phyloP scores from a whole-genome alignment of 2,888 invertebrate genomes.

The Xanthostigma xanthostigma region DNA sequence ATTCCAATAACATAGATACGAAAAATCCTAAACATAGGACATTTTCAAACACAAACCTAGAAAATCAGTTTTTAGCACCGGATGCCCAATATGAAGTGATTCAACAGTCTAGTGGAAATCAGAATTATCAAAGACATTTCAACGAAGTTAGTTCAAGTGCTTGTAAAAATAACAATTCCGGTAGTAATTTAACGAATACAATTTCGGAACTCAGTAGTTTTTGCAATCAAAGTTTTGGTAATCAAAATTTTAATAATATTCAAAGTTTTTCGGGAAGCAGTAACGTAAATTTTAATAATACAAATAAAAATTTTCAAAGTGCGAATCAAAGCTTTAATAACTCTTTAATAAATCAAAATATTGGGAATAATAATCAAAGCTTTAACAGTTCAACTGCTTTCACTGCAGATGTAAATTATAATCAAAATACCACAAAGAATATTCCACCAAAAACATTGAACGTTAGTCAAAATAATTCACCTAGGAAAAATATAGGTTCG shows the following conservation, averaged over 20 bases:
- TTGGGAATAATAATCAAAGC: constrained; percentile 1
- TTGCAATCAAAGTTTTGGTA: constrained; percentile 22
- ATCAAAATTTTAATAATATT: constrained; percentile 16
- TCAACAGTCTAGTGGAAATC: constrained; percentile 23
- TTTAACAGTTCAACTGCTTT: not conserved
- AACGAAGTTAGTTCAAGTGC: not conserved
- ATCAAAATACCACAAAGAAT: constrained; percentile 18
- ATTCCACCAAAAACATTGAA: constrained; percentile 15
- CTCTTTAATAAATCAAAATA: too few relatives aligned
- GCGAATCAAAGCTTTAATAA: not conserved
- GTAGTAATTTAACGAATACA: constrained; percentile 25
- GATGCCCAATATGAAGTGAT: constrained; percentile 49
- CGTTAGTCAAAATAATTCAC: constrained; percentile 21
- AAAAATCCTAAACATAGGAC: constrained; percentile 16
- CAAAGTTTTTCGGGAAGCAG: constrained; percentile 10
- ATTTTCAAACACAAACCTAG: constrained; percentile 16
- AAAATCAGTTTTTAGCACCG: constrained; percentile 34
- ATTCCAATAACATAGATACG: constrained; percentile 12
- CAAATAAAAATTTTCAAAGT: not conserved
- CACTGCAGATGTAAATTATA: constrained; percentile 14
- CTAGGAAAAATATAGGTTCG: constrained; percentile 26
- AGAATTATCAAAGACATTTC: not conserved
- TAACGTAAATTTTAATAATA: too few relatives aligned
- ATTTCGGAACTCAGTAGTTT: constrained; percentile 26
- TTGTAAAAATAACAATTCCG: constrained; percentile 1